Conservation (phyloP, 2,797 vertebrate species). For the Hyperoplus immaculatus region DNA sequence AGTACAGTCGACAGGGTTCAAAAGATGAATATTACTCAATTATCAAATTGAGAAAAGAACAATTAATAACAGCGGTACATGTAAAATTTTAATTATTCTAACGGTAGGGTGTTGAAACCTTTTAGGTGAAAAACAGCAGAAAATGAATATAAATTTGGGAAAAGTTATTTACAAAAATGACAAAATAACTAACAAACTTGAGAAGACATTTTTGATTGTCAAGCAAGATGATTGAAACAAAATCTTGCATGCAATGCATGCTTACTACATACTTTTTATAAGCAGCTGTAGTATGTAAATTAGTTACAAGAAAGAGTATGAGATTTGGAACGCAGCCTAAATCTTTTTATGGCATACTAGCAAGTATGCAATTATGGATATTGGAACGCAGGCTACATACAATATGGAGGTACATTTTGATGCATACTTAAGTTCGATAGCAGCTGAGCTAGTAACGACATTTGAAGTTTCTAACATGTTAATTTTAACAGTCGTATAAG, state of each 20-base stretch:
- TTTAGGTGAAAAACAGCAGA: slow-evolving; percentile 27
- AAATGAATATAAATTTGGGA: background rate
- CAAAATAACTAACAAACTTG: slow-evolving; percentile 19
- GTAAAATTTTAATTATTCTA: slow-evolving; percentile 12
- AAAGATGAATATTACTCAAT: slow-evolving; percentile 35
- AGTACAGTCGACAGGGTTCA: slow-evolving; percentile 44
- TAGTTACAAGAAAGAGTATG: no score
- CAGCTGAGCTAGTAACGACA: slow-evolving; percentile 39
- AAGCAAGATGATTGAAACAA: background rate
- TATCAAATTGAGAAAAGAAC: slow-evolving; percentile 27
- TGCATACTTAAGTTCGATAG: slow-evolving; percentile 41
- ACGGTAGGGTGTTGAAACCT: slow-evolving; percentile 19
- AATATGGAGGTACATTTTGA: slow-evolving; percentile 38
- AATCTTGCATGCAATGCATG: background rate
- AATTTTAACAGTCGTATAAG: slow-evolving; percentile 25
- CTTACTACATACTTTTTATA: no score
- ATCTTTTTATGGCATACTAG: no score
- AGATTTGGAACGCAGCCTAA: no score
- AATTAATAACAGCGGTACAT: slow-evolving; percentile 33
- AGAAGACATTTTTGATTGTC: slow-evolving; percentile 29
- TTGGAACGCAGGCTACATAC: no score
- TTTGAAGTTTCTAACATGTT: background rate
- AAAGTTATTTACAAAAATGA: slow-evolving; percentile 51
- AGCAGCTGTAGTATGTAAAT: no score
- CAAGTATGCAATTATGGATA: no score